Conservation (phyloP, 2,113 vertebrate genomes). For the Microtus pennsylvanicus region DNA sequence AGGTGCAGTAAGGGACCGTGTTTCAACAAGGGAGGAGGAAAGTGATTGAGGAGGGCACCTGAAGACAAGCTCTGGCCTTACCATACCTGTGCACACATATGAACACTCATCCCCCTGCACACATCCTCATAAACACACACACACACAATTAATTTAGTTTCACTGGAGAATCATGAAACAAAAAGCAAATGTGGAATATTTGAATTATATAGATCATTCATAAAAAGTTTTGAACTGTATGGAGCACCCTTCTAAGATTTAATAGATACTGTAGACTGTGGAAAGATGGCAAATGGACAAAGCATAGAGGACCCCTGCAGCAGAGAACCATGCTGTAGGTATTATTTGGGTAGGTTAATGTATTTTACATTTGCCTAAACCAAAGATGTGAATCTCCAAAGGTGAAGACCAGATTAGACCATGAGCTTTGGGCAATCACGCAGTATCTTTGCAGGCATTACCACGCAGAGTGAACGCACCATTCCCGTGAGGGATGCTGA, state of each 20-base stretch:
- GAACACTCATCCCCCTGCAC: neutral
- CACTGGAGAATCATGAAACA: constrained; percentile 31
- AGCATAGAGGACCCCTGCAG: neutral
- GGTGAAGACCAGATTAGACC: neutral
- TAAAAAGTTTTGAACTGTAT: constrained; percentile 19
- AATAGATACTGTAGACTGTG: neutral
- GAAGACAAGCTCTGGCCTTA: no score
- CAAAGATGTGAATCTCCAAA: neutral
- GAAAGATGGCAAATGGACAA: neutral
- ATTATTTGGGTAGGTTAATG: no score
- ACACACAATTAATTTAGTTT: constrained; percentile 40
- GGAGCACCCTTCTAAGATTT: neutral
- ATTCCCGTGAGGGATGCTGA: neutral
- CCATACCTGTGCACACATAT: neutral
- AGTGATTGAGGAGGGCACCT: neutral
- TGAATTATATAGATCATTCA: constrained; percentile 24
- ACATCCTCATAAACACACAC: neutral
- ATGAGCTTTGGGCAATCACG: neutral
- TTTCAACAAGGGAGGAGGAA: neutral
- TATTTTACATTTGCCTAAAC: neutral
- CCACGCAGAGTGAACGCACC: neutral
- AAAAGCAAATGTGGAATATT: neutral
- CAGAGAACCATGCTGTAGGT: neutral
- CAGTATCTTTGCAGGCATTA: neutral
- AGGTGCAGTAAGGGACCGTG: no score